A percentile compares a stretch with the other conserved stretches of the same genome.
Conservation (phyloP, 92 coral and sea anemone genomes). For the Galaxea fascicularis region DNA sequence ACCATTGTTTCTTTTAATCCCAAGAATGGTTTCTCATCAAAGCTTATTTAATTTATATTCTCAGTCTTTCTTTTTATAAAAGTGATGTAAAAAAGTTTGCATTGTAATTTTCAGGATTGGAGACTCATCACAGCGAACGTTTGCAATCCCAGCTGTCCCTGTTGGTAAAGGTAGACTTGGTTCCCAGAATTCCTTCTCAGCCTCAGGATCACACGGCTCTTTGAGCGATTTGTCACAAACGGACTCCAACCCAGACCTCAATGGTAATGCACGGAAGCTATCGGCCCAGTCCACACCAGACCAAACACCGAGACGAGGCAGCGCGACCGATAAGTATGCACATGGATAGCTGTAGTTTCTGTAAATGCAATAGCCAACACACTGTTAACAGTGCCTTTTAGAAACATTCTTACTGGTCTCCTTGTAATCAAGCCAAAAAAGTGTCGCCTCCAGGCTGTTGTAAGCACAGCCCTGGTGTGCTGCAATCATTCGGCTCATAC, state of each 20-base stretch:
- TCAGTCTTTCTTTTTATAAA: too few relatives aligned
- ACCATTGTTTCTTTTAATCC: too few relatives aligned
- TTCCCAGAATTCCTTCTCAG: constrained; percentile 79
- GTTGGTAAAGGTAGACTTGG: constrained; percentile 64
- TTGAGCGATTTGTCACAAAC: constrained; percentile 72
- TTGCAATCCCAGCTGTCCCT: constrained; percentile 82
- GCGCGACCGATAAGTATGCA: constrained; percentile 46
- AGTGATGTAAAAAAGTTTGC: not conserved
- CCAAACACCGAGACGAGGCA: constrained; percentile 76
- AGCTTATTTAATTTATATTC: too few relatives aligned
- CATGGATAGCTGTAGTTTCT: not conserved
- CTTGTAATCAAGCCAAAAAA: too few relatives aligned
- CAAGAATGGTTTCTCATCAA: too few relatives aligned
- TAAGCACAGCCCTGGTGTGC: too few relatives aligned
- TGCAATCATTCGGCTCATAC: too few relatives aligned
- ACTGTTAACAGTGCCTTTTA: too few relatives aligned
- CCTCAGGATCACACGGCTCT: constrained; percentile 85
- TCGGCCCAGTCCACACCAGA: constrained; percentile 72
- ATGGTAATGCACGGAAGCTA: constrained; percentile 45
- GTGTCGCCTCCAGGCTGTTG: too few relatives aligned
- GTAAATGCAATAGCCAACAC: not conserved
- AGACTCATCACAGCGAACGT: constrained; percentile 27
- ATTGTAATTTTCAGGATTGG: constrained; percentile 9
- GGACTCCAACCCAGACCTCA: constrained; percentile 86
- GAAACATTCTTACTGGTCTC: too few relatives aligned